Evolutionary conservation across 2,888 invertebrate genomes (phyloP), one percentile per base, ranked within the genome.

Genomic region (Cephus pygmeus): DNA sequence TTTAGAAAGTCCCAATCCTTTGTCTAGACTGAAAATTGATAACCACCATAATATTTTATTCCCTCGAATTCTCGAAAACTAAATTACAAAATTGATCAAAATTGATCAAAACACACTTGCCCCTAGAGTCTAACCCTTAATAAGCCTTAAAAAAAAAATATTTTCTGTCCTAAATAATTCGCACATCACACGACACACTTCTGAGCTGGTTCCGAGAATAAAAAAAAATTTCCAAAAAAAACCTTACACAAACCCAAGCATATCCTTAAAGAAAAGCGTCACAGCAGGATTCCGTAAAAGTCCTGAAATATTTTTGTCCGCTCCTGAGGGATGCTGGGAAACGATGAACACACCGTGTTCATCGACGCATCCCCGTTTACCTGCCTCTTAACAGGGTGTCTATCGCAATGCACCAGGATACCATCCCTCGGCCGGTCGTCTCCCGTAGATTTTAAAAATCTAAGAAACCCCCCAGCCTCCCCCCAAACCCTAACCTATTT

Each of bases 11-110:
- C 34, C 30, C n/a, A 34, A 31, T 34, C n/a, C 74, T 74, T 36
- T 34, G 74, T 74, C 34, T 74, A 12, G 74, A 36, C 31, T 12
- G 35, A 35, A 74, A 74, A 74, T 35, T 35, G 34, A 74, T 74
- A 12, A 56, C 56, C 56, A 56, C 9, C 56, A 23, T 56, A 6
- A 56, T 56, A 56, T 9, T 23, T 23, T 56, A 23, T 56, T 23
- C 9, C 56, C 56, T 56, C 9, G 56, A 56, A 56, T 6, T 56
- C 6, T 9, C 1, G 9, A 9, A 2, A 23, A 2, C 23, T 6
- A 23, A 9, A 0, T 56, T 56, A 6, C 56, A 56, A 2, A 56
- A 23, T 56, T 9, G 0, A 23, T 23, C 2, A 56, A 56, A 56
- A 56, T 56, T 56, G 1, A 9, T 9, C 23, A 56, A 4, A 23